Conservation (phyloP, 1,140 invertebrate genomes). For the Brachionus paranguensis region DNA sequence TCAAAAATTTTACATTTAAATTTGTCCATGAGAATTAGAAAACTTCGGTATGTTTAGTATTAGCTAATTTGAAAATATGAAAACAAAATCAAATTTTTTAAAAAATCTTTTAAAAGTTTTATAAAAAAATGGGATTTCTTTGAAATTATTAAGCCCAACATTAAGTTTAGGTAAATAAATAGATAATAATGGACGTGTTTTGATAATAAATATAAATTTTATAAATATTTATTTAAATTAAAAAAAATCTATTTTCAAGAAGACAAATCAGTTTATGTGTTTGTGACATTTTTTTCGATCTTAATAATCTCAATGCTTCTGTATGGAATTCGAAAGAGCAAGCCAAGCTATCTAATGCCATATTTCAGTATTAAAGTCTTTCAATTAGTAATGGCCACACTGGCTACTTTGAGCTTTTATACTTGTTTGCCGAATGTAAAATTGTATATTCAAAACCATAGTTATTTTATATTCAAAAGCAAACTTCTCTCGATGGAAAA, state of each 20-base stretch:
- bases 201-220: too few relatives aligned
- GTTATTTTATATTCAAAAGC: background rate
- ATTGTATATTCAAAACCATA: background rate
- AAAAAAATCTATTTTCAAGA: background rate
- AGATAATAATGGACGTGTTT: too few relatives aligned
- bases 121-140: too few relatives aligned
- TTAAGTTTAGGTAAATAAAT: too few relatives aligned
- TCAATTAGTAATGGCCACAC: constrained; percentile 23
- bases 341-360: constrained; percentile 23
- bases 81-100: too few relatives aligned
- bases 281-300: background rate
- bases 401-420: constrained; percentile 6
- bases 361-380: constrained; percentile 34
- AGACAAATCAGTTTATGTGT: constrained; percentile 2
- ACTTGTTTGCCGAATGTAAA: constrained; percentile 5
- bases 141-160: too few relatives aligned
- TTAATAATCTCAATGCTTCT: constrained; percentile 3
- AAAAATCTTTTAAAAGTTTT: too few relatives aligned
- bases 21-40: too few relatives aligned
- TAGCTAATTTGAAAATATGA: too few relatives aligned
- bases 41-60: too few relatives aligned
- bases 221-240: background rate
- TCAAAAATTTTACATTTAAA: too few relatives aligned
- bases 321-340: background rate
- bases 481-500: background rate